Base-by-base conservation (phyloP, 2,797 vertebrate species). In the Protonibea diacanthus region DNA sequence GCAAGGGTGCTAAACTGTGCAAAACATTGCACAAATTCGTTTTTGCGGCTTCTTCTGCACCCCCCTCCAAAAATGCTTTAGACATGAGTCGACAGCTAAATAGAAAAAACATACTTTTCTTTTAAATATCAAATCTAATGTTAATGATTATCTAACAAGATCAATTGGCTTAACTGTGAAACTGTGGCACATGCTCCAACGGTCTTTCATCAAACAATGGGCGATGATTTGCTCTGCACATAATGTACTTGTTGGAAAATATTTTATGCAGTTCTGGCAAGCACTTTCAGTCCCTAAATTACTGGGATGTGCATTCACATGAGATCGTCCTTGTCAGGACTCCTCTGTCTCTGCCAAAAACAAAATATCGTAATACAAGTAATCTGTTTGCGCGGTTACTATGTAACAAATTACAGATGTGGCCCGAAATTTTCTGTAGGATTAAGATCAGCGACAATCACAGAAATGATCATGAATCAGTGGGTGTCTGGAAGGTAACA, bases 161-260 rank as follows among this genome's bases (percentile, higher is more conserved):
- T 72, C 61, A 59, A 38, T 49, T 53, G 7, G 8, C 21, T 25
- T 25, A 42, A 60, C 71, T 52, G 40, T 13, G 2, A 52, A 57
- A 53, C 78, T 65, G 15, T 21, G 62, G 59, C 52, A 69, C 51
- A 1, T 14, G 40, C 67, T 67, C 61, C 65, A 58, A 33, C 53
- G 68, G 25, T 57, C 49, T 74, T 75, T 82, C 69, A 63, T 81
- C 82, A 83, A 52, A 79, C 83, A 85, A 78, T 69, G 71, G 60
- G 61, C 4, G 23, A 65, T 82, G 72, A 85, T 87, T 84, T 71
- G 62, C 69, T 65, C 65, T 29, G 76, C 76, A 78, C 42, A 52
- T 72, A 75, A 86, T 82, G 57, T 29, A 73, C 85, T 83, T 77
- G 68, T 81, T 80, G 64, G 40, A 79, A 86, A 88, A 38, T 73